Base-by-base conservation (phyloP, 2,888 invertebrate genomes). In the Antheraea assamensis region DNA sequence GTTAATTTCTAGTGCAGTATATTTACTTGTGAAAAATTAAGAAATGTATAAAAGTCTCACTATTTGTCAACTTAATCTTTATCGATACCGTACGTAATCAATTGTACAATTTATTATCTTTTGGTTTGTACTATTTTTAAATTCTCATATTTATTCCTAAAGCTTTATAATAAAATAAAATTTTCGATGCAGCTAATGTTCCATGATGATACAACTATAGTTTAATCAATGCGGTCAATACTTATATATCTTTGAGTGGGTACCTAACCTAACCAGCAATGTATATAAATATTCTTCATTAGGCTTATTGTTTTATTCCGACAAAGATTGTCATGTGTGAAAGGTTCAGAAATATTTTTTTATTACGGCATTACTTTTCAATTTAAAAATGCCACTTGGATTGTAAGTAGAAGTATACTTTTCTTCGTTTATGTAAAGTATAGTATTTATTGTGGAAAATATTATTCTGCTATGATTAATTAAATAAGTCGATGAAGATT, bases 381-480 rank as follows among this genome's bases (percentile, higher is more conserved):
- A 52, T 66, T 19, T 8, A 17, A 85, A 79, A 72, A 90, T 90
- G 90, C 85, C 89, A 66, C 83, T 90, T 76, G 90, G 55, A 61
- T n/a, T 24, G 24, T 61, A 35, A 52, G 35, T n/a, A 71, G 19
- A n/a, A 73, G 24, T 58, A 24, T 58, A 24, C 2, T 8, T 58
- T 58, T 58, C 13, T 24, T 58, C 10, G 13, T 58, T 24, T 52
- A 1, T 7, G 10, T 47, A 47, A 21, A 52, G 17, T 58, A 58
- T 24, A 3, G 58, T 58, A 24, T 58, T 24, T n/a, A 55, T 55
- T 10, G 2, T 55, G n/a, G n/a, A 55, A 55, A n/a, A n/a, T 55
- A 55, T 55, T 55, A 21, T 55, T 55, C 2, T n/a, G 8, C n/a
- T n/a, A 2, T 55, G 7, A n/a, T 55, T n/a, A n/a, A 55, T 55